Conservation (phyloP, 2,888 invertebrate species). For the Ctenicera cuprea region DNA sequence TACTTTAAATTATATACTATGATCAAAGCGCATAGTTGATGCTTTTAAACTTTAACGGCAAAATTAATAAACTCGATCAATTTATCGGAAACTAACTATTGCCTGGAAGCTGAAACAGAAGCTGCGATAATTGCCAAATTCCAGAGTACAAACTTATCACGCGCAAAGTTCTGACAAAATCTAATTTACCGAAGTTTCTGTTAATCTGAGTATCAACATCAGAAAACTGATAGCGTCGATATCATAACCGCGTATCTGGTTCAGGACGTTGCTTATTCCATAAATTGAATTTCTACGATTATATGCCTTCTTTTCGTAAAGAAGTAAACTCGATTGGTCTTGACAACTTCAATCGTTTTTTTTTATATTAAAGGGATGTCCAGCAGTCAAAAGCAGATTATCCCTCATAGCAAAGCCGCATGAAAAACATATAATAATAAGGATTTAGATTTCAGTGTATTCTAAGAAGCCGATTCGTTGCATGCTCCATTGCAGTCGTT, state of each 20-base stretch:
- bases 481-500: no score
- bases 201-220: not conserved
- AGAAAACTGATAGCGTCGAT: not conserved
- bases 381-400: not conserved
- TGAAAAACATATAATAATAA: no score
- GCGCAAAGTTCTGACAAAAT: constrained; percentile 2
- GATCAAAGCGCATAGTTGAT: no score
- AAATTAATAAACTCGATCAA: constrained; percentile 20
- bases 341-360: not conserved
- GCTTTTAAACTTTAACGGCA: not conserved
- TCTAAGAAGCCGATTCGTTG: no score
- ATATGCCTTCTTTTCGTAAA: not conserved
- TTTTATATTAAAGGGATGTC: not conserved
- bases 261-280: not conserved
- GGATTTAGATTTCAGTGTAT: no score
- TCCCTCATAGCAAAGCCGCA: not conserved
- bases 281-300: not conserved
- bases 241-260: not conserved
- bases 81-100: constrained; percentile 13
- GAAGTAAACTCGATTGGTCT: not conserved
- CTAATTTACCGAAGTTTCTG: constrained; percentile 13
- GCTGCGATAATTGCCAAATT: constrained; percentile 13
- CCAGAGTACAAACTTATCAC: constrained; percentile 2
- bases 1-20: no score
- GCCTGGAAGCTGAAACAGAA: constrained; percentile 1